Evolutionary conservation across 1,140 invertebrate genomes (phyloP).

Genomic region (Halotydeus destructor): DNA sequence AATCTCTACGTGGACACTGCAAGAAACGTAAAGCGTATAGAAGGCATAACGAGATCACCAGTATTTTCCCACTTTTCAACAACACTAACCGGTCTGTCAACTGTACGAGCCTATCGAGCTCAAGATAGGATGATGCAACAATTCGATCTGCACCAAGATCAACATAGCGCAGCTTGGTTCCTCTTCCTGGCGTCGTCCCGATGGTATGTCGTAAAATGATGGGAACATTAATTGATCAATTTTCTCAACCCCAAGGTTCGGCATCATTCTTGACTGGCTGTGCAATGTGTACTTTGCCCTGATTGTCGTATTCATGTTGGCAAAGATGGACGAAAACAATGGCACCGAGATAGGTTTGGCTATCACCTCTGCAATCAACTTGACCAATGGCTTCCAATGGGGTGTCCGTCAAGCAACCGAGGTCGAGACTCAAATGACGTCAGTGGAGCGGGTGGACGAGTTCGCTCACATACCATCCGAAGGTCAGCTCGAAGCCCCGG

Average conservation of each 20-base stretch:
- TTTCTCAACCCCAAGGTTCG: conserved; percentile 33
- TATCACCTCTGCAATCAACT: conserved; percentile 47
- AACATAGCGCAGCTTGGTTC: conserved; percentile 47
- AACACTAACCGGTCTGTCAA: conserved; percentile 28
- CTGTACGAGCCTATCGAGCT: conserved; percentile 27
- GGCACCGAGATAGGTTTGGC: conserved; percentile 52
- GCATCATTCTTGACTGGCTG: conserved; percentile 53
- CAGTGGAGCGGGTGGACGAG: conserved; percentile 43
- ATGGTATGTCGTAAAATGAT: conserved; percentile 36
- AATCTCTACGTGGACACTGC: conserved; percentile 57
- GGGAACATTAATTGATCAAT: conserved; percentile 45
- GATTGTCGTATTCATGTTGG: conserved; percentile 16
- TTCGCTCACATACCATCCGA: conserved; percentile 30
- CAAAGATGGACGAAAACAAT: neutral
- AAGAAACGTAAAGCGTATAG: conserved; percentile 59
- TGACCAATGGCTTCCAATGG: conserved; percentile 59
- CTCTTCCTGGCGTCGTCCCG: conserved; percentile 50
- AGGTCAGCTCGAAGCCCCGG: conserved; percentile 2
- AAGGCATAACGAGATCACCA: conserved; percentile 25
- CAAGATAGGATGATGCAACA: conserved; percentile 40
- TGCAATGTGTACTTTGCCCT: conserved; percentile 42
- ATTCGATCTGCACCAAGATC: conserved; percentile 32
- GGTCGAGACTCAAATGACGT: conserved; percentile 51
- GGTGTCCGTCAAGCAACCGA: conserved; percentile 58
- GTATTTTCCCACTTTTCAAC: conserved; percentile 31